Evolutionary conservation across 2,797 vertebrate genomes (phyloP).

Genomic region (Tachyglossus aculeatus): DNA sequence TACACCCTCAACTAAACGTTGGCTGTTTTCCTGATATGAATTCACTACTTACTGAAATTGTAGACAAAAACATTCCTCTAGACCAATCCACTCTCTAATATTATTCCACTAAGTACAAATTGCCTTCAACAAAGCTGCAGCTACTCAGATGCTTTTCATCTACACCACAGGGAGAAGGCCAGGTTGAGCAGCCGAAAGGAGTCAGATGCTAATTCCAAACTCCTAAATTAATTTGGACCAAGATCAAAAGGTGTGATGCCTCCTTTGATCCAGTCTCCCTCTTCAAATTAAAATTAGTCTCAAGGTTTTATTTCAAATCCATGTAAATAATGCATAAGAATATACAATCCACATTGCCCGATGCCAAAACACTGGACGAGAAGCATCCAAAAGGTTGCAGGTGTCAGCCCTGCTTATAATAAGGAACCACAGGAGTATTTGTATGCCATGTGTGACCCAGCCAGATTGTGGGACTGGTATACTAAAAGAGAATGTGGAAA

Average conservation of each 20-base stretch:
- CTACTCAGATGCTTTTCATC: constrained; percentile 54
- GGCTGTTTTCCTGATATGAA: background rate
- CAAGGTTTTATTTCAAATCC: constrained; percentile 30
- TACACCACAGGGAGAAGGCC: constrained; percentile 37
- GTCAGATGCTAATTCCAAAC: constrained; percentile 50
- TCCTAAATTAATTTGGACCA: constrained; percentile 49
- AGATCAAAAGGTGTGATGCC: constrained; percentile 49
- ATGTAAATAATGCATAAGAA: constrained; percentile 22
- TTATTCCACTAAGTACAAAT: constrained; percentile 43
- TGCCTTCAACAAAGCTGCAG: constrained; percentile 29
- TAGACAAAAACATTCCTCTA: constrained; percentile 45
- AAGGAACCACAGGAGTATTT: background rate
- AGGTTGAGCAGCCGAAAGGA: constrained; percentile 38
- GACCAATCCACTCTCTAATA: constrained; percentile 51
- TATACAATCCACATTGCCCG: background rate
- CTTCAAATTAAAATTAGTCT: constrained; percentile 54
- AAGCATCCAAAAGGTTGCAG: background rate
- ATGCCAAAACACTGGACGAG: background rate
- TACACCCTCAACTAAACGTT: background rate
- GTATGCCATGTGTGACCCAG: constrained; percentile 38
- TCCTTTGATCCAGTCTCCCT: constrained; percentile 53
- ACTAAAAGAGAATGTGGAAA: constrained; percentile 1
- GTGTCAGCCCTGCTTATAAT: background rate
- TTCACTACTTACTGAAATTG: constrained; percentile 33
- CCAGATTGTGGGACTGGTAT: background rate